phyloP scores from a whole-genome alignment of 1,140 invertebrate genomes.

The Heliconius melpomene region DNA sequence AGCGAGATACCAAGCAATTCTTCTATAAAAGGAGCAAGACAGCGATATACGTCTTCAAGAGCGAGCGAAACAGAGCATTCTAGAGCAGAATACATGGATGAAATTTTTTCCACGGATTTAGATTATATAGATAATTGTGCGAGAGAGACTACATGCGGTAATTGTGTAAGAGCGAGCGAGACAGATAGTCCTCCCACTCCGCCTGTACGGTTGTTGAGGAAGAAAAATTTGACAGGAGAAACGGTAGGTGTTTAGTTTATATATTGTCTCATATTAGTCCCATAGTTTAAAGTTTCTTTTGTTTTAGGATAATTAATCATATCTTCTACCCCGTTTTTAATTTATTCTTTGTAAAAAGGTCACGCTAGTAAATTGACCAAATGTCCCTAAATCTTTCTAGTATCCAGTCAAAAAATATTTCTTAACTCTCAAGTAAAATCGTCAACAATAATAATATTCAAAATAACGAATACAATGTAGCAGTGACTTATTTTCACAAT shows the following conservation, averaged over 20 bases:
- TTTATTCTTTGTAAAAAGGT: no score
- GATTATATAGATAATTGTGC: background rate
- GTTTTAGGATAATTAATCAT: no score
- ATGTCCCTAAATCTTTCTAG: no score
- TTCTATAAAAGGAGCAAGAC: background rate
- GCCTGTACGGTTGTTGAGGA: background rate
- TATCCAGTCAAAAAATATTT: no score
- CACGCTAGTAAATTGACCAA: no score
- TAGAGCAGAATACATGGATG: background rate
- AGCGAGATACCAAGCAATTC: background rate
- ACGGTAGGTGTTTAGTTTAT: background rate
- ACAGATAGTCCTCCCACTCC: background rate
- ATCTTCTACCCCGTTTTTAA: no score
- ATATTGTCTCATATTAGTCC: no score
- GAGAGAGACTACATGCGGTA: background rate
- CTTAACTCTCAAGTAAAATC: no score
- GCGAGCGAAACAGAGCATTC: background rate
- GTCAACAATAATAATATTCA: no score
- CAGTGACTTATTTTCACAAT: no score
- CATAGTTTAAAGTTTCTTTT: no score
- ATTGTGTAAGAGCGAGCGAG: background rate
- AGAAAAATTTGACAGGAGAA: conserved; percentile 30
- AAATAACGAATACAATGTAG: no score
- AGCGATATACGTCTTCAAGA: background rate
- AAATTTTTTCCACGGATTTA: background rate